Base-by-base conservation (phyloP, 2,797 vertebrate genomes). In the Pagetopsis macropterus region DNA sequence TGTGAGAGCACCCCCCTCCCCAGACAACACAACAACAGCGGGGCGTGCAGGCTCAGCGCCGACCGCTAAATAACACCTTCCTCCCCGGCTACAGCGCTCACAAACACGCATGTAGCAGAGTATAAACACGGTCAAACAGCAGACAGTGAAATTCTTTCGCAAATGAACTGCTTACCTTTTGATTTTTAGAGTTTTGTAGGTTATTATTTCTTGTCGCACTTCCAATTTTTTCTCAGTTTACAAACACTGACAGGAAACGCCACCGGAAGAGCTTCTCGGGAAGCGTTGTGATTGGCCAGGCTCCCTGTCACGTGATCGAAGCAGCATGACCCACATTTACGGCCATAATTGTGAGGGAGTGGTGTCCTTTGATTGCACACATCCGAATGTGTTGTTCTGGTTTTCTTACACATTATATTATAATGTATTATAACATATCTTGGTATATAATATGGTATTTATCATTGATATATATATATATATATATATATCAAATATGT, bases 191-290 rank as follows among this genome's bases (percentile, higher is more conserved):
- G 72, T 76, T 87, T 70, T 43, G 73, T 6, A 51, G 84, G 65
- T 75, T 75, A 85, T 82, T 87, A 80, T 89, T 90, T 93, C 86
- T 93, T 92, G 86, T 93, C 92, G 90, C 84, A 93, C 90, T 93
- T 94, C 88, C 92, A 94, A 92, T 89, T 93, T 94, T 91, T 84
- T 63, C 88, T 89, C 94, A 95, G 94, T 95, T 96, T 96, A 96
- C 93, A 95, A 96, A 95, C 95, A 95, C 90, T 91, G 89, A 88
- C 94, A 95, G 94, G 94, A 95, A 95, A 94, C 89, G 84, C 86
- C 84, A 93, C 94, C 94, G 95, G 95, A 96, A 95, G 93, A 93
- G 79, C 85, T 93, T 82, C 82, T 86, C 61, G 49, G 83, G 86
- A 85, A 89, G 67, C 23, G 74, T 13, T 9, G 40, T 14, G 80